phyloP scores from a whole-genome alignment of 2,797 vertebrate genomes.

The Micrastur ruficollis region DNA sequence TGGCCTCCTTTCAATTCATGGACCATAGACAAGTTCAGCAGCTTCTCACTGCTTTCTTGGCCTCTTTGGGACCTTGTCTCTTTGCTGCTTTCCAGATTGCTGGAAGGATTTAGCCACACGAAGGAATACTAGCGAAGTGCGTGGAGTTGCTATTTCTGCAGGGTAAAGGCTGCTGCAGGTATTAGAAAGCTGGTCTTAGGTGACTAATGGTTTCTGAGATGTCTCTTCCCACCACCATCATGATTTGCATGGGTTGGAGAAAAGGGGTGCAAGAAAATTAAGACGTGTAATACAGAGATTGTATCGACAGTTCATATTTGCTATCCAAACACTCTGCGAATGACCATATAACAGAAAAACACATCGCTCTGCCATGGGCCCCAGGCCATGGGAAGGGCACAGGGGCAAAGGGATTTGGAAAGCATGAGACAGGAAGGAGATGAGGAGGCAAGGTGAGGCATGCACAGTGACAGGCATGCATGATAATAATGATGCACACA shows the following conservation, averaged over 20 bases:
- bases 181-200: not conserved
- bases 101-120: constrained; percentile 29
- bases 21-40: not conserved
- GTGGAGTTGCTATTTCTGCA: not conserved
- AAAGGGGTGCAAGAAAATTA: not conserved
- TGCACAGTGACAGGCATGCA: constrained; percentile 57
- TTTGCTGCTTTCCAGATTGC: not conserved
- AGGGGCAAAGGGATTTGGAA: not conserved
- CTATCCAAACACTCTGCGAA: not conserved
- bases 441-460: constrained; percentile 4
- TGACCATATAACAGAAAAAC: not conserved
- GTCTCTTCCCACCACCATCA: not conserved
- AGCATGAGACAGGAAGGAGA: not conserved
- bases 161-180: not conserved
- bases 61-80: not conserved
- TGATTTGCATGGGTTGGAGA: not conserved
- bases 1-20: not conserved
- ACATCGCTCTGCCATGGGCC: rapidly evolving
- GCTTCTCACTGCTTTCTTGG: not conserved
- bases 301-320: not conserved
- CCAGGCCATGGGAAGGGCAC: not conserved
- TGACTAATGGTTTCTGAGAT: constrained; percentile 40
- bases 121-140: constrained; percentile 1
- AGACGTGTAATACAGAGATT: not conserved
- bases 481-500: not conserved